Conservation (phyloP, 2,888 invertebrate species). For the Furcula furcula region DNA sequence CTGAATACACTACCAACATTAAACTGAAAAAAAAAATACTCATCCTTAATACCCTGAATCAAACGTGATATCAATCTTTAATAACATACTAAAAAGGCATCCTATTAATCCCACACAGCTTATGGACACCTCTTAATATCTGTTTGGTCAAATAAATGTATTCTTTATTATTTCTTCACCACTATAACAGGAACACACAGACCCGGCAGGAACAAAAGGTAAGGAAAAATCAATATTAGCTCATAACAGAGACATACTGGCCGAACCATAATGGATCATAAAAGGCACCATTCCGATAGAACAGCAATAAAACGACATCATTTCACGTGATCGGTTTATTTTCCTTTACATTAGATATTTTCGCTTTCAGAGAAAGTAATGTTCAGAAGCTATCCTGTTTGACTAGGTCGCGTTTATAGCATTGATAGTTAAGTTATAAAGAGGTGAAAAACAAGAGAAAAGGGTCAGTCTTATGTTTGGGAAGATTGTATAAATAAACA, state of each 20-base stretch:
- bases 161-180: too few relatives aligned
- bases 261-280: slow-evolving; percentile 26
- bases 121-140: too few relatives aligned
- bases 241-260: slow-evolving; percentile 18
- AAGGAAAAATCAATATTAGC: slow-evolving; percentile 22
- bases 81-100: too few relatives aligned
- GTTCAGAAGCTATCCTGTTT: slow-evolving; percentile 66
- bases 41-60: too few relatives aligned
- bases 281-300: slow-evolving; percentile 24
- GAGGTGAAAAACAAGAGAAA: slow-evolving; percentile 78
- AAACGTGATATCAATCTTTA: too few relatives aligned
- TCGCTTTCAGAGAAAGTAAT: slow-evolving; percentile 64
- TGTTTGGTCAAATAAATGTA: too few relatives aligned
- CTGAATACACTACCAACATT: too few relatives aligned
- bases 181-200: too few relatives aligned
- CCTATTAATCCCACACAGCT: too few relatives aligned
- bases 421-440: slow-evolving; percentile 58
- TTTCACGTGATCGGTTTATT: slow-evolving; percentile 69
- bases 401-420: slow-evolving; percentile 65
- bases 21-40: too few relatives aligned
- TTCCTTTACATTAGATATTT: slow-evolving; percentile 65
- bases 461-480: slow-evolving; percentile 82
- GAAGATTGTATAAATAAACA: slow-evolving; percentile 77
- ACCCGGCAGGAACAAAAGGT: slow-evolving; percentile 14
- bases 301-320: slow-evolving; percentile 36